phyloP scores from a whole-genome alignment of 2,113 vertebrate genomes.

The Vicugna pacos region DNA sequence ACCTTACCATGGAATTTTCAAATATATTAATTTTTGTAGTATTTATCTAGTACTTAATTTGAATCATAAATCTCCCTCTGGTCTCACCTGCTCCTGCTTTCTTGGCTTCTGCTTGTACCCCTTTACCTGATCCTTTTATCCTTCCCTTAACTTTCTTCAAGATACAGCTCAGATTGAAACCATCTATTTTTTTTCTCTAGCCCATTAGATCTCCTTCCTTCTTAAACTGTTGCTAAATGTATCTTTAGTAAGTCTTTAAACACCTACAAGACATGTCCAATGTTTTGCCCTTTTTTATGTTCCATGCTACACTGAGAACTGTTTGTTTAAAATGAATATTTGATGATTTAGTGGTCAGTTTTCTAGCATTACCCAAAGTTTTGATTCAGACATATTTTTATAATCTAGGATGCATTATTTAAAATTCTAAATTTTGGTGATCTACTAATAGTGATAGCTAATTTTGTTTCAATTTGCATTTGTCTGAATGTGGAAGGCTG shows the following conservation, averaged over 20 bases:
- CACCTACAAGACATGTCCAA: background rate
- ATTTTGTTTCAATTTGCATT: background rate
- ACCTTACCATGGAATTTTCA: background rate
- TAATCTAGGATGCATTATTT: background rate
- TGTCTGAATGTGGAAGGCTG: background rate
- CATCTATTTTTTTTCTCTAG: background rate
- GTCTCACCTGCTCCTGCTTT: background rate
- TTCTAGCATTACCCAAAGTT: background rate
- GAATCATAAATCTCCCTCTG: background rate
- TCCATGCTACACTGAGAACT: background rate
- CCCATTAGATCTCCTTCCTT: background rate
- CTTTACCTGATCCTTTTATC: background rate
- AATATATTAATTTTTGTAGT: background rate
- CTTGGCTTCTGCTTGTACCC: background rate
- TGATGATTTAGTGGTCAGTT: constrained; percentile 1
- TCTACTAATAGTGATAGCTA: background rate
- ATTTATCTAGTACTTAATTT: background rate
- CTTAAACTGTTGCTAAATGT: background rate
- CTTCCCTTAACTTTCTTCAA: background rate
- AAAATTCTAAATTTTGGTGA: background rate
- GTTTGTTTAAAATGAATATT: background rate
- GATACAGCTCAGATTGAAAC: background rate
- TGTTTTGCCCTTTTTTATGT: background rate
- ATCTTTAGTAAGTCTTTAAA: background rate
- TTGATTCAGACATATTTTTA: background rate